Base-by-base conservation (phyloP, 2,113 vertebrate species). In the Heteronetta atricapilla region DNA sequence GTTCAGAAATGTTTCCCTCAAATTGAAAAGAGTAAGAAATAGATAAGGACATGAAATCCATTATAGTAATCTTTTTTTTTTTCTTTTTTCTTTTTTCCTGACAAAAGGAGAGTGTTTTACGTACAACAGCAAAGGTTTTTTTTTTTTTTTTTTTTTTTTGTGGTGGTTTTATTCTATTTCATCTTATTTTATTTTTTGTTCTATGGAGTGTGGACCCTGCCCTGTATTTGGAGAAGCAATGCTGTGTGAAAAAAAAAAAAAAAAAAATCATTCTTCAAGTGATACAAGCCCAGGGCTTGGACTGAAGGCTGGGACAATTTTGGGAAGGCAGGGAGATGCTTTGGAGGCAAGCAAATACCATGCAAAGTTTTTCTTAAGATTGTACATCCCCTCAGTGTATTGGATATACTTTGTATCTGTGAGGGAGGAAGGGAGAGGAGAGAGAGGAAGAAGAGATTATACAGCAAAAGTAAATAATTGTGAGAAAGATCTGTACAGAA, bases 1-100 rank as follows among this genome's bases (percentile, higher is more conserved):
- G 77, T 84, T 93, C 88, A 94, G 86, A 77, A 88, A 79, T 95
- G 70, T 74, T 90, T 93, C 70, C 77, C 95, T 92, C 85, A 94
- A 94, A 92, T 90, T 93, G 86, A 90, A 96, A 97, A 85, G 73
- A 87, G 86, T 88, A 50, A 87, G 42, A 74, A 95, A 80, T 66
- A 96, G 93, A 93, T 95, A 94, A 94, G 90, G 69, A 94, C 70
- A 74, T 88, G 70, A 87, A 96, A 95, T 94, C 66, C 86, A 93
- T 96, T 94, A 92, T 53, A 86, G 88, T 82, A 94, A 91, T 94
- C 2, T 29, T 93, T 86, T 80, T 46, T 46, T 46, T 19, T 40
- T 11, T 40, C 13, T 91, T 34, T 93, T 85, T 81, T 89, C 36
- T 91, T 34, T 93, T 86, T 66, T 19, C 38, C 44, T 73, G 93